Conservation (phyloP, 2,888 invertebrate species). For the Malthinus flaveolus region DNA sequence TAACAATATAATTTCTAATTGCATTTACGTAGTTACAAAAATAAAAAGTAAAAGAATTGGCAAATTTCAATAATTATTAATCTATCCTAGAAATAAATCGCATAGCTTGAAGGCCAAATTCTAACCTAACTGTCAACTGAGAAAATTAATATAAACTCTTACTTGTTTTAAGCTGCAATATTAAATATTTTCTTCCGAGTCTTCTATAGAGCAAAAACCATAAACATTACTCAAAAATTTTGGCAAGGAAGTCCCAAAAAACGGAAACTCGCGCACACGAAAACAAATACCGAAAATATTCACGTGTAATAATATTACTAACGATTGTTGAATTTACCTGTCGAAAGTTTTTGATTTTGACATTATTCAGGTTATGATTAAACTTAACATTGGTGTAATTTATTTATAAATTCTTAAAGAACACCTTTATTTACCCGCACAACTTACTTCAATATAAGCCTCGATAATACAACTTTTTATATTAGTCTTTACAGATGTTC, state of each 20-base stretch:
- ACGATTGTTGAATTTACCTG: conserved; percentile 7
- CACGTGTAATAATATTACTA: conserved; percentile 19
- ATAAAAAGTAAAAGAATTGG: conserved; percentile 37
- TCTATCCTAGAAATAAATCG: conserved; percentile 29
- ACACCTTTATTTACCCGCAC: conserved; percentile 29
- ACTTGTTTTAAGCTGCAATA: conserved; percentile 6
- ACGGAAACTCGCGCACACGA: conserved; percentile 19
- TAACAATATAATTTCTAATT: too few relatives aligned
- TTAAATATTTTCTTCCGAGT: conserved; percentile 1
- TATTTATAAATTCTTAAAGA: conserved; percentile 19
- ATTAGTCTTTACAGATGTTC: conserved; percentile 17
- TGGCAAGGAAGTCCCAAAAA: conserved; percentile 19
- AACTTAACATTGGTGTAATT: conserved; percentile 2
- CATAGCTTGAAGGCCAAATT: conserved; percentile 22
- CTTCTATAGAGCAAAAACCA: conserved; percentile 7
- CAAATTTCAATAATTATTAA: conserved; percentile 26
- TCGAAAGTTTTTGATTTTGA: neutral
- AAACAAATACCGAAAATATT: conserved; percentile 17
- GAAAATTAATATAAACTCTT: conserved; percentile 12
- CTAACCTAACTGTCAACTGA: conserved; percentile 30
- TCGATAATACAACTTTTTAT: conserved; percentile 19
- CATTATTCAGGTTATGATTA: neutral
- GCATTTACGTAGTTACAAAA: neutral
- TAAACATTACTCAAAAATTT: conserved; percentile 20
- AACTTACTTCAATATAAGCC: conserved; percentile 21